Evolutionary conservation across 2,888 invertebrate genomes (phyloP).

Genomic region (Phania funesta): DNA sequence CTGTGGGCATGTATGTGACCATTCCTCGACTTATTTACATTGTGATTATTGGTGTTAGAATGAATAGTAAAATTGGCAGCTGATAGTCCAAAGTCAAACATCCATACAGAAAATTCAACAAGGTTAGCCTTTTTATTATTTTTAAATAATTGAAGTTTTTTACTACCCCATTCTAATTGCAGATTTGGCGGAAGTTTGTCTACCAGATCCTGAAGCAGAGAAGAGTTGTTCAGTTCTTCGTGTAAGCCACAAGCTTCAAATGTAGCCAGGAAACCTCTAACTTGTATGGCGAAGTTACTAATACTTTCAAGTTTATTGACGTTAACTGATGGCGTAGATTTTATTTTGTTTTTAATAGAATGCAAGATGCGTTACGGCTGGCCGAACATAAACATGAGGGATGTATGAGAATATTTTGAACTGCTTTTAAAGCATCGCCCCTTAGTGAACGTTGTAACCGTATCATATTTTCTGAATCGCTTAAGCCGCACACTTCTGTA

Average conservation of each 20-base stretch:
- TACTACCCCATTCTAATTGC: conserved; percentile 16
- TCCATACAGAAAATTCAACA: conserved; percentile 13
- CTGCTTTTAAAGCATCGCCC: conserved; percentile 24
- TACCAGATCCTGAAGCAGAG: conserved; percentile 36
- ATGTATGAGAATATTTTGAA: conserved; percentile 45
- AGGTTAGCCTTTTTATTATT: background rate
- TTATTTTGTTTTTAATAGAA: conserved; percentile 32
- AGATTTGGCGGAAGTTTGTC: background rate
- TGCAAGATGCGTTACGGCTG: conserved; percentile 15
- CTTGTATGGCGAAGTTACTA: conserved; percentile 38
- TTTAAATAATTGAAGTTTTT: background rate
- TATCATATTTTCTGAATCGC: conserved; percentile 53
- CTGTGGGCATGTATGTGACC: no score
- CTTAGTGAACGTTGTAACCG: conserved; percentile 43
- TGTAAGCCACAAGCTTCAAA: conserved; percentile 35
- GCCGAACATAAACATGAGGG: conserved; percentile 31
- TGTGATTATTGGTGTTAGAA: no score
- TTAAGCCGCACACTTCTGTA: conserved; percentile 49
- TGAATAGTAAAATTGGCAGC: no score
- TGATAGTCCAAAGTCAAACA: no score
- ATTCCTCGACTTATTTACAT: no score
- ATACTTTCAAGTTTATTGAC: conserved; percentile 30
- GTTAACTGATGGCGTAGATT: conserved; percentile 24
- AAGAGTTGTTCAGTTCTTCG: conserved; percentile 41
- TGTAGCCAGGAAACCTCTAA: conserved; percentile 31